Conservation (phyloP, 2,113 vertebrate species). For the Beaufortia kweichowensis region DNA sequence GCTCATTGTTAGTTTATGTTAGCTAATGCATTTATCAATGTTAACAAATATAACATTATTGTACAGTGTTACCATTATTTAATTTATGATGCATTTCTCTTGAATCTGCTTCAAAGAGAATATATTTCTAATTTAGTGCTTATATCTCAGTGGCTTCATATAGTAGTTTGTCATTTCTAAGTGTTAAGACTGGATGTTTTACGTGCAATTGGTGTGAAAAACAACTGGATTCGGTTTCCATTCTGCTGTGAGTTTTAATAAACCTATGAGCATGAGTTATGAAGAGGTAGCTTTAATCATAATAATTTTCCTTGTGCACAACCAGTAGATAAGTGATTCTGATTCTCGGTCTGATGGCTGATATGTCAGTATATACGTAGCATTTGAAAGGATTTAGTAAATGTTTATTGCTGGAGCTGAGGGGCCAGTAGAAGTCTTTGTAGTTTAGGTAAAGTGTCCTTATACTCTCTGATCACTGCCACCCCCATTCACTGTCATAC, state of each 20-base stretch:
- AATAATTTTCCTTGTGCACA: neutral
- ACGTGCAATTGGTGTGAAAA: constrained; percentile 19
- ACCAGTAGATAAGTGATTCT: neutral
- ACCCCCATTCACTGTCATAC: neutral
- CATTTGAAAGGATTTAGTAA: constrained; percentile 15
- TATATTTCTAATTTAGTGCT: neutral
- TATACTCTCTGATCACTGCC: constrained; percentile 50
- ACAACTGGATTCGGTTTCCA: constrained; percentile 6
- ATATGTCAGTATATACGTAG: constrained; percentile 1
- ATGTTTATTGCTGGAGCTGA: constrained; percentile 16
- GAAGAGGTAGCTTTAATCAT: constrained; percentile 23
- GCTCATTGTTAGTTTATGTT: too few species aligned
- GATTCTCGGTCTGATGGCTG: neutral
- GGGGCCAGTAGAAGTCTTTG: constrained; percentile 41
- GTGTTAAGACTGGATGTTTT: neutral
- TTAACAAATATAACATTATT: too few species aligned
- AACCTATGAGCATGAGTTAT: neutral
- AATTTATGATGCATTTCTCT: neutral
- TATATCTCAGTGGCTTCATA: constrained; percentile 2
- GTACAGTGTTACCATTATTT: neutral
- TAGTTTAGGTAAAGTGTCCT: constrained; percentile 52
- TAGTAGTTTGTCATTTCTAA: constrained; percentile 8
- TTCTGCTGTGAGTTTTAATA: constrained; percentile 1
- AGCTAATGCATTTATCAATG: too few species aligned
- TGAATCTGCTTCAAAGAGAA: neutral